phyloP scores from a whole-genome alignment of 2,113 vertebrate species.

The Etia nguti region DNA sequence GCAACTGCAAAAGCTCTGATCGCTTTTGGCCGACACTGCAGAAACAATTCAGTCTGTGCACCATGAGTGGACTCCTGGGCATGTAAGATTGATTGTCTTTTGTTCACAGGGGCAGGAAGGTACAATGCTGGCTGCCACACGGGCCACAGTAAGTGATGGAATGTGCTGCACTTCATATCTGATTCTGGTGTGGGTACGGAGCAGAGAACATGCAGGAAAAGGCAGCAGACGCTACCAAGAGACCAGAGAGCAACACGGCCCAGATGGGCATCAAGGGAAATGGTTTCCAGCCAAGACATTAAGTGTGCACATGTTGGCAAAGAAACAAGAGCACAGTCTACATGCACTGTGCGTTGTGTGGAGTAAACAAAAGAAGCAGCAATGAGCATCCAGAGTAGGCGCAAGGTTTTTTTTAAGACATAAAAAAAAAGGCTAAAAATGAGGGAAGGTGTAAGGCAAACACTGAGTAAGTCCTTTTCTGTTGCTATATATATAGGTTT shows the following conservation, averaged over 20 bases:
- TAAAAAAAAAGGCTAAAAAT: not conserved
- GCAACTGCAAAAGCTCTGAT: not conserved
- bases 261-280: not conserved
- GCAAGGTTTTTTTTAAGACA: not conserved
- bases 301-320: not conserved
- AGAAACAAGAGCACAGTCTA: not conserved
- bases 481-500: not conserved
- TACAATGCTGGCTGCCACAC: constrained; percentile 15
- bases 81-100: constrained; percentile 30
- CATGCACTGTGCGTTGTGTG: not conserved
- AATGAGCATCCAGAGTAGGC: not conserved
- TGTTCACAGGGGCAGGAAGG: constrained; percentile 36
- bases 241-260: not conserved
- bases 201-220: not conserved
- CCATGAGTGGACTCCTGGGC: not conserved
- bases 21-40: not conserved
- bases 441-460: not conserved
- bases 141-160: constrained; percentile 22
- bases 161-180: constrained; percentile 34
- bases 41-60: not conserved
- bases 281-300: not conserved
- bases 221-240: not conserved
- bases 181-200: constrained; percentile 4
- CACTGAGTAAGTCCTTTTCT: not conserved
- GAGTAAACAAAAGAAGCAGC: not conserved